phyloP scores from a whole-genome alignment of 2,797 vertebrate genomes.

The Pseudocheirus occidentalis region DNA sequence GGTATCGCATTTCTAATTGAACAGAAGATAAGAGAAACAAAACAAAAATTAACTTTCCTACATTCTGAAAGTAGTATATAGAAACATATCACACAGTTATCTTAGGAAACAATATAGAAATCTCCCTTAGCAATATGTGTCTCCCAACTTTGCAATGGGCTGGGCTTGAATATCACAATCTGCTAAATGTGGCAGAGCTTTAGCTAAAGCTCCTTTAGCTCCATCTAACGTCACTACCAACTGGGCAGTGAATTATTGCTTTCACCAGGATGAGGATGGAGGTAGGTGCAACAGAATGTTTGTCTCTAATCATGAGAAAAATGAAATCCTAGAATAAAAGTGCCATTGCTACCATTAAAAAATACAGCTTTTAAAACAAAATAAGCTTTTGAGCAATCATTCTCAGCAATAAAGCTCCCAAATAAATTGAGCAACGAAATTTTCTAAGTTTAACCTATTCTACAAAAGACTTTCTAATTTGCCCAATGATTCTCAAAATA shows the following conservation, averaged over 20 bases:
- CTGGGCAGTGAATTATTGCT: constrained; percentile 10
- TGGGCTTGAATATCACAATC: background rate
- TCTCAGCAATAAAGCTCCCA: background rate
- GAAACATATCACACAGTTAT: background rate
- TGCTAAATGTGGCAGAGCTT: background rate
- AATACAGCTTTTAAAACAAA: background rate
- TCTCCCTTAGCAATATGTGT: background rate
- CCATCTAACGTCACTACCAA: constrained; percentile 21
- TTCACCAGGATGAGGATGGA: background rate
- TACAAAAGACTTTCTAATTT: background rate
- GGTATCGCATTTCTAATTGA: background rate
- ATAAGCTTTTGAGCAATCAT: background rate
- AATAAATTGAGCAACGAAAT: background rate
- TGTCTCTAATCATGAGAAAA: constrained; percentile 24
- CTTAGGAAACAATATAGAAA: background rate
- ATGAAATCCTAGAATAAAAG: constrained; percentile 26
- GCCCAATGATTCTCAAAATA: too few relatives aligned
- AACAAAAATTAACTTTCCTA: background rate
- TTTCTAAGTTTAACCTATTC: background rate
- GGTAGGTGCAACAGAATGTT: constrained; percentile 42
- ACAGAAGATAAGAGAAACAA: background rate
- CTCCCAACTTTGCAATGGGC: background rate
- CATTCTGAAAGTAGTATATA: background rate
- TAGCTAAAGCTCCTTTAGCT: constrained; percentile 7
- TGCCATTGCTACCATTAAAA: constrained; percentile 16